phyloP scores from a whole-genome alignment of 2,888 invertebrate species.

The Drosophila ustulata region DNA sequence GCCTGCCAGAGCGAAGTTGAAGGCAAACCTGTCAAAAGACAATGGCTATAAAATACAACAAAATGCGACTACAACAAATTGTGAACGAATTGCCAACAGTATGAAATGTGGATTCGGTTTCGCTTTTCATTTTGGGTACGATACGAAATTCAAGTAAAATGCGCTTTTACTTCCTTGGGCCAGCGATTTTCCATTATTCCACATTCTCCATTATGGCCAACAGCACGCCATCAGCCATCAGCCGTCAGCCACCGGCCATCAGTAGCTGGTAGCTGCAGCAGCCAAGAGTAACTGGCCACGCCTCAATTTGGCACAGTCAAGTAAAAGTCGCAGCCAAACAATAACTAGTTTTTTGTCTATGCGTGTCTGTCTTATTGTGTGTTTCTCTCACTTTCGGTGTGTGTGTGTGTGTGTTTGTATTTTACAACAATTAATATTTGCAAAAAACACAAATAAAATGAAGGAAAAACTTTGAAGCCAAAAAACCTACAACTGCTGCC shows the following conservation, averaged over 20 bases:
- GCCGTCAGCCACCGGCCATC: not conserved
- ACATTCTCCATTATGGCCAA: slow-evolving; percentile 60
- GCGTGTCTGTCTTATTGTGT: not conserved
- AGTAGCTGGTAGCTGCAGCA: slow-evolving; percentile 25
- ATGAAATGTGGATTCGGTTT: slow-evolving; percentile 29
- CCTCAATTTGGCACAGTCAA: slow-evolving; percentile 70
- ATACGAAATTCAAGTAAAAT: slow-evolving; percentile 6
- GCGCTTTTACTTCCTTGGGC: slow-evolving; percentile 74
- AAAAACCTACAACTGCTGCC: slow-evolving; percentile 56
- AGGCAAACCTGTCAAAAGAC: slow-evolving; percentile 80
- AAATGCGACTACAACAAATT: slow-evolving; percentile 47
- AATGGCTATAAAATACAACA: slow-evolving; percentile 54
- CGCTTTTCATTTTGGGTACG: slow-evolving; percentile 38
- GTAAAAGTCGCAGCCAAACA: slow-evolving; percentile 72
- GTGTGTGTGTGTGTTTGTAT: slow-evolving; percentile 29
- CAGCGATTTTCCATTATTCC: slow-evolving; percentile 55
- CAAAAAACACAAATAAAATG: slow-evolving; percentile 37
- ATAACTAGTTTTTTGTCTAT: slow-evolving; percentile 62
- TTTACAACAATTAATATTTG: slow-evolving; percentile 78
- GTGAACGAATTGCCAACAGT: slow-evolving; percentile 25
- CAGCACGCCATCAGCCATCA: slow-evolving; percentile 33
- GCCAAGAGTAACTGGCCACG: slow-evolving; percentile 58
- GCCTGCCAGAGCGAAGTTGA: slow-evolving; percentile 72
- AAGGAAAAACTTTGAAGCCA: slow-evolving; percentile 29
- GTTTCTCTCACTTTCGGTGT: not conserved